Evolutionary conservation across 1,140 invertebrate genomes (phyloP).

Genomic region (Neelides sp.): DNA sequence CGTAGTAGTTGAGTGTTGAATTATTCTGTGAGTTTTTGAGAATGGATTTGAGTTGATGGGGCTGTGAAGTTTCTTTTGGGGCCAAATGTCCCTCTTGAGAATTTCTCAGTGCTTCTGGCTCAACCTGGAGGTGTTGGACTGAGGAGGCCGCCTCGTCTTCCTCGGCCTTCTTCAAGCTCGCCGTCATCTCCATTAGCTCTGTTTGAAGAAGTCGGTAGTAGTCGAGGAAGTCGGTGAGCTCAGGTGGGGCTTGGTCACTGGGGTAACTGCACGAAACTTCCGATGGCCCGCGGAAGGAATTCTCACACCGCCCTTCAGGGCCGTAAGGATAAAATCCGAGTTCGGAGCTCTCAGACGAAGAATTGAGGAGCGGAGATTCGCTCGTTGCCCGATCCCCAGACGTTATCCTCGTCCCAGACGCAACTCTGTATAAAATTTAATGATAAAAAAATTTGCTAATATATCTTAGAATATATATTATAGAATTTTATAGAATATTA

Average conservation of each 20-base stretch:
- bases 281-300: conserved; percentile 10
- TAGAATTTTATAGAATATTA: too few species aligned
- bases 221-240: conserved; percentile 59
- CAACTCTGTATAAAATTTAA: too few species aligned
- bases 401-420: too few species aligned
- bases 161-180: conserved; percentile 5
- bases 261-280: conserved; percentile 6
- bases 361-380: too few species aligned
- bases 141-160: not conserved
- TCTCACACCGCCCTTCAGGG: not conserved
- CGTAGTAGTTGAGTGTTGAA: conserved; percentile 20
- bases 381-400: too few species aligned
- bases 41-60: conserved; percentile 28
- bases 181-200: conserved; percentile 58
- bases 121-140: not conserved
- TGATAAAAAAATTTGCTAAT: too few species aligned
- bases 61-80: not conserved
- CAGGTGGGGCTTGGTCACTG: too few species aligned
- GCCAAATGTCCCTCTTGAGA: not conserved
- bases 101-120: not conserved
- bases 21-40: conserved; percentile 24
- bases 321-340: too few species aligned
- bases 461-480: too few species aligned
- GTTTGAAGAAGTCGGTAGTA: conserved; percentile 60
- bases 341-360: too few species aligned